Conservation (phyloP, 2,113 vertebrate species). For the Toxotes chatareus region DNA sequence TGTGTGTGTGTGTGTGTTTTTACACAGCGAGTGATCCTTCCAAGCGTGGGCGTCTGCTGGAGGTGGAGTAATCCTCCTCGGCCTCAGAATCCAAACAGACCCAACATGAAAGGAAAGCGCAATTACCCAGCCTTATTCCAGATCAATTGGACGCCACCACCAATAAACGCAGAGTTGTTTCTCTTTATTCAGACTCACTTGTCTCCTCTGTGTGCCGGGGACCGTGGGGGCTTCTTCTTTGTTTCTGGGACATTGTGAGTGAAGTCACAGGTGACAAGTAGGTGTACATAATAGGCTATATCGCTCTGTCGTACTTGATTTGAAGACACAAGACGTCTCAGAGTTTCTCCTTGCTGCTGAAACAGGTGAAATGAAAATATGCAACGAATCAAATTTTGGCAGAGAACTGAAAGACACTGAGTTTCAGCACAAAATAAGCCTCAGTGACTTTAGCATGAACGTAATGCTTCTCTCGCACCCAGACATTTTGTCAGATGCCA, state of each 20-base stretch:
- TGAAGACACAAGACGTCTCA: not conserved
- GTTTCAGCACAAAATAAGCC: not conserved
- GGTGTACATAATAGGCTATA: not conserved
- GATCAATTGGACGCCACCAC: slow-evolving; percentile 63
- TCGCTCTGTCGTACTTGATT: not conserved
- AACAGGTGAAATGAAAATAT: not conserved
- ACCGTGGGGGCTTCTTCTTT: slow-evolving; percentile 7
- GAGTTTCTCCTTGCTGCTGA: not conserved
- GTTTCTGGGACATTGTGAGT: slow-evolving; percentile 11
- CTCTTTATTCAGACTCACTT: slow-evolving; percentile 11
- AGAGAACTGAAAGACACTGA: not conserved
- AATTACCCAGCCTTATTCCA: slow-evolving; percentile 65
- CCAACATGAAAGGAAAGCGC: slow-evolving; percentile 74
- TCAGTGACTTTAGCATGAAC: not conserved
- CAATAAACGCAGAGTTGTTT: slow-evolving; percentile 43
- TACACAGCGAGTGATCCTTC: slow-evolving; percentile 40
- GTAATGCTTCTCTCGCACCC: not conserved
- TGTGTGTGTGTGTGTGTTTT: not conserved
- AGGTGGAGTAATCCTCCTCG: slow-evolving; percentile 70
- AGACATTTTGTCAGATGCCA: not conserved
- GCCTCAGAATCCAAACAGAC: slow-evolving; percentile 62
- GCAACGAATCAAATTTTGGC: not conserved
- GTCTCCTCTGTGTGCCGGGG: not conserved
- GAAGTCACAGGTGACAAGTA: not conserved
- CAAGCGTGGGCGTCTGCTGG: slow-evolving; percentile 67